Evolutionary conservation across 2,888 invertebrate species (phyloP).

Genomic region (Calameuta idolon): DNA sequence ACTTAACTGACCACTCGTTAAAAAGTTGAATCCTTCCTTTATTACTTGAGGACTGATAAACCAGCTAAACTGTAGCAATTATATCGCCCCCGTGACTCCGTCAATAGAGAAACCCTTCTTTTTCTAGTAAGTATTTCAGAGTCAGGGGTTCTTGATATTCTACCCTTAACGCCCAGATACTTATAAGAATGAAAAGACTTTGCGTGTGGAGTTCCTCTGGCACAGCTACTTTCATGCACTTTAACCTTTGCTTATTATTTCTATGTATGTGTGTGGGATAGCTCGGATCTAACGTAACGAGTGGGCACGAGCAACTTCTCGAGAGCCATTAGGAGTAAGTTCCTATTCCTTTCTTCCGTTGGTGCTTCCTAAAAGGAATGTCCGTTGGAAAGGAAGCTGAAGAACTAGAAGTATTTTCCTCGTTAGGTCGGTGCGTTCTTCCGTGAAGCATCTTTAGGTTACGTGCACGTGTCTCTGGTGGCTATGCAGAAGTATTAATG

Average conservation of each 20-base stretch:
- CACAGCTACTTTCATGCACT: background rate
- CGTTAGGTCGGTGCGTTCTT: constrained; percentile 21
- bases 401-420: constrained; percentile 14
- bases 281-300: background rate
- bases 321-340: constrained; percentile 46
- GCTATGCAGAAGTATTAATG: background rate
- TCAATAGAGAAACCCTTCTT: background rate
- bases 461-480: background rate
- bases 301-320: constrained; percentile 45
- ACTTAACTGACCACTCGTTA: constrained; percentile 57
- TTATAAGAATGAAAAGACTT: background rate
- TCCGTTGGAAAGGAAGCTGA: background rate
- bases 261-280: background rate
- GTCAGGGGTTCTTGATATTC: background rate
- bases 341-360: constrained; percentile 16
- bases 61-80: background rate
- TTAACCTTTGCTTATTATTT: background rate
- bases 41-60: constrained; percentile 31
- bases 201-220: background rate
- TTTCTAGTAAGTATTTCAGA: background rate
- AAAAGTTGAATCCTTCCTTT: constrained; percentile 58
- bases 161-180: background rate
- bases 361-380: background rate
- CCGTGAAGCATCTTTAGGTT: background rate
- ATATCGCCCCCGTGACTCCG: background rate